phyloP scores from a whole-genome alignment of 2,888 invertebrate genomes.

The Icerya purchasi region DNA sequence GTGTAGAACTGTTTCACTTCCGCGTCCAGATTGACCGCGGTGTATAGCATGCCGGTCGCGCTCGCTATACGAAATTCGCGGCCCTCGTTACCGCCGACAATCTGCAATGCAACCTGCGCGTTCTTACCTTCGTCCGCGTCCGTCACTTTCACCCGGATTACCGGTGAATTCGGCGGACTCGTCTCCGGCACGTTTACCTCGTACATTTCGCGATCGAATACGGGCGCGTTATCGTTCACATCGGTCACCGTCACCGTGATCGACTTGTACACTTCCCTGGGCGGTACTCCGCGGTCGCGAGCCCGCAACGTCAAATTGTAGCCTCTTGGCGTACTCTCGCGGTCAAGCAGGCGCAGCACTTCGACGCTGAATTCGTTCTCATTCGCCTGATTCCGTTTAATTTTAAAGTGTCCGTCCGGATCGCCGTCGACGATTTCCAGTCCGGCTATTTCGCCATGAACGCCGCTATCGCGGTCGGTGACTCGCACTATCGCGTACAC shows the following conservation, averaged over 20 bases:
- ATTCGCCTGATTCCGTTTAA: constrained; percentile 31
- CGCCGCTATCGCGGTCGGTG: constrained; percentile 58
- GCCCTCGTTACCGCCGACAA: constrained; percentile 78
- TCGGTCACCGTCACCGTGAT: constrained; percentile 63
- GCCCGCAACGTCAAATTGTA: constrained; percentile 75
- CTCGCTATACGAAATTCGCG: constrained; percentile 71
- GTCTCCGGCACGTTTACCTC: constrained; percentile 72
- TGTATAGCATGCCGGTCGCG: constrained; percentile 72
- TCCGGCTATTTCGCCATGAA: constrained; percentile 59
- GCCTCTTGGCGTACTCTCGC: constrained; percentile 54
- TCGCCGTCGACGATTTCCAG: constrained; percentile 76
- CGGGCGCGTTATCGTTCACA: constrained; percentile 64
- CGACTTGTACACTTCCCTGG: constrained; percentile 52
- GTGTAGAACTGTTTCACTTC: constrained; percentile 66
- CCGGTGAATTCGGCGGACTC: constrained; percentile 68
- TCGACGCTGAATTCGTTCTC: constrained; percentile 49
- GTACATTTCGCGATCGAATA: constrained; percentile 68
- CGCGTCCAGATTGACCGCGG: constrained; percentile 58
- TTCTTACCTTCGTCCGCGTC: constrained; percentile 68
- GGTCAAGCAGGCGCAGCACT: constrained; percentile 50
- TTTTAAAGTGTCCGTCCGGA: constrained; percentile 68
- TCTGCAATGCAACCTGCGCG: constrained; percentile 63
- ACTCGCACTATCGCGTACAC: constrained; percentile 78
- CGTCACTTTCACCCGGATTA: constrained; percentile 65
- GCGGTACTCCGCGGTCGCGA: constrained; percentile 59